Evolutionary conservation across 2,888 invertebrate genomes (phyloP), one percentile per base, ranked within the genome.

Genomic region (Mythimna ferrago): DNA sequence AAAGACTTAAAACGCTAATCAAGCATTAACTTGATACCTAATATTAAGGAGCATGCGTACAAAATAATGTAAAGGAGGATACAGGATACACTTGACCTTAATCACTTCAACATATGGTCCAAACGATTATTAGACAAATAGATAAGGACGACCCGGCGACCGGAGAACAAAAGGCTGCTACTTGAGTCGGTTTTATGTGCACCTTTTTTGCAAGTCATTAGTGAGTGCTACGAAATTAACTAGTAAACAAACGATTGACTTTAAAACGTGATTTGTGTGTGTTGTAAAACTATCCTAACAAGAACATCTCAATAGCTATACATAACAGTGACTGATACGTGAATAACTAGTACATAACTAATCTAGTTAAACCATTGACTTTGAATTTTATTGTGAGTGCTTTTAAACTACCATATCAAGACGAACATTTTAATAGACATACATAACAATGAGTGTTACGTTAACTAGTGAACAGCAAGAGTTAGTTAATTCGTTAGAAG

Each of bases 401-500:
- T 26, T 56, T 56, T 7, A 35, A 57, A 57, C 57, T 16, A 32
- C 6, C 16, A 57, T 57, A 26, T 6, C 26, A 57, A 14, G 26
- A 26, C 11, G 26, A 26, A 56, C 56, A 54, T 54, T 21, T 10
- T 21, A 54, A 21, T 21, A 54, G 21, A 3, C 7, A 56, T 56
- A 56, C 14, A 57, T 26, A 63, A 63, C 19, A 51, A 63, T 63
- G 60, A 60, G 41, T 60, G 60, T 41, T 60, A 60, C 60, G 41
- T 60, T 60, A 60, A 60, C 60, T 19, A 60, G n/a, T 60, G 60
- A 60, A 60, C 60, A 60, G 9, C n/a, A 60, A 60, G 7, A 60
- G 60, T 41, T 60, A 41, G n/a, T 60, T n/a, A 60, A 41, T 41
- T 60, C 60, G n/a, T 60, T 60, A 41, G 60, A 60, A 41, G 57